Evolutionary conservation across 2,113 vertebrate species (phyloP), one percentile per base, ranked within the genome.

Genomic region (Murina feae): DNA sequence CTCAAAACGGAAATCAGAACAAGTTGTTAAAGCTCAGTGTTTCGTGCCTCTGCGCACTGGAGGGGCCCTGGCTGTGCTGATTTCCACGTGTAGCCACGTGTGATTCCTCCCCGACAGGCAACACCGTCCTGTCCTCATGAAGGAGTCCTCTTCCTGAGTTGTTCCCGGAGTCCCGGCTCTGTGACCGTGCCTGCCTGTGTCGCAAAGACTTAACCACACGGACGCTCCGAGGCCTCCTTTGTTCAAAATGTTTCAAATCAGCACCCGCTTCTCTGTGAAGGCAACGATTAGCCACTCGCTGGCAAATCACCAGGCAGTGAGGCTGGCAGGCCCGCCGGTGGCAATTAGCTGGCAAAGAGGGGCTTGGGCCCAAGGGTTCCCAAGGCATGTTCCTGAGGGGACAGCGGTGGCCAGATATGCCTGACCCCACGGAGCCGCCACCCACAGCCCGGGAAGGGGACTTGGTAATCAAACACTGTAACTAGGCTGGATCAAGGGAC

Each of bases 261-360:
- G 4, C 76, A 5, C 66, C 21, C 20, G 17, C 65, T 44, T 58
- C 76, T 44, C 63, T 88, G 0, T 55, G 80, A 94, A 53, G 86
- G 69, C 44, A 37, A 3, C 20, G 4, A 89, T 86, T 89, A 91
- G 21, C 69, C 95, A 47, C 96, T 91, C 6, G 2, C 79, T 58
- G 95, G 86, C 60, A 71, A 86, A 89, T 90, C 76, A 14, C 58
- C 2, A 0, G 16, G 49, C 65, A 89, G 28, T 32, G 83, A 71
- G 63, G 92, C 79, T 23, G 80, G 55, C 75, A 18, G 49, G 42
- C 55, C 16, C 0, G 75, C 87, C 83, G 79, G 86, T 78, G 74
- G 69, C 93, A 93, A 0, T 95, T 96, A 94, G 72, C 74, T 39
- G 13, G 44, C 92, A 16, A 3, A 42, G 69, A 93, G 86, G 92